phyloP scores from a whole-genome alignment of 2,888 invertebrate genomes.

The Epinotia demarniana region DNA sequence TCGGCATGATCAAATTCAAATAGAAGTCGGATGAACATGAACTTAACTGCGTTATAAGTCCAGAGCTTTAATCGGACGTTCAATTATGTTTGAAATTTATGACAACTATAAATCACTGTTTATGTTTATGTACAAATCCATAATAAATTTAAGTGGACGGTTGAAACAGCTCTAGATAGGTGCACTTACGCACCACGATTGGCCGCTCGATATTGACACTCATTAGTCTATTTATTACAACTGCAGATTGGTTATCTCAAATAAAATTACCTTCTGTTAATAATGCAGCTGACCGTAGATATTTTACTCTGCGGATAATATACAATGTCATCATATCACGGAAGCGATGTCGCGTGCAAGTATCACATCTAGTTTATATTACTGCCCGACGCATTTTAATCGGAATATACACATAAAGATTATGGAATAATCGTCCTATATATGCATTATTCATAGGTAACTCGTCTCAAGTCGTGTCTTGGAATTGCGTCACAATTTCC shows the following conservation, averaged over 20 bases:
- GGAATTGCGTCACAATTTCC: slow-evolving; percentile 43
- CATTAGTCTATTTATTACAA: slow-evolving; percentile 79
- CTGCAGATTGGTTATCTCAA: slow-evolving; percentile 77
- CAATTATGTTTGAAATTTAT: slow-evolving; percentile 16
- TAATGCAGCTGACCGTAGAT: slow-evolving; percentile 59
- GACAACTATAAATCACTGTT: slow-evolving; percentile 18
- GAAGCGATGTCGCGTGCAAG: slow-evolving; percentile 51
- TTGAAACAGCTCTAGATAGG: slow-evolving; percentile 61
- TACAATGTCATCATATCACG: slow-evolving; percentile 60
- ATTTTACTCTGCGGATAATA: slow-evolving; percentile 48
- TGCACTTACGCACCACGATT: slow-evolving; percentile 59
- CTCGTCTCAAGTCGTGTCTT: slow-evolving; percentile 52
- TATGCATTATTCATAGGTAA: slow-evolving; percentile 56
- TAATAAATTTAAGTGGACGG: slow-evolving; percentile 41
- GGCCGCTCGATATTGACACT: slow-evolving; percentile 76
- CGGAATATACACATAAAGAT: slow-evolving; percentile 54
- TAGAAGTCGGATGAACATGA: not conserved
- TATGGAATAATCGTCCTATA: slow-evolving; percentile 53
- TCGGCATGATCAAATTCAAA: not conserved
- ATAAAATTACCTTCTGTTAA: slow-evolving; percentile 73
- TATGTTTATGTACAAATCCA: slow-evolving; percentile 5
- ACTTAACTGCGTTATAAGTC: slow-evolving; percentile 17
- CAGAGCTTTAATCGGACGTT: not conserved
- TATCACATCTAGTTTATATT: slow-evolving; percentile 40
- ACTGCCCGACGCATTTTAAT: slow-evolving; percentile 50